Evolutionary conservation across 2,113 vertebrate genomes (phyloP).

Genomic region (Motacilla alba): DNA sequence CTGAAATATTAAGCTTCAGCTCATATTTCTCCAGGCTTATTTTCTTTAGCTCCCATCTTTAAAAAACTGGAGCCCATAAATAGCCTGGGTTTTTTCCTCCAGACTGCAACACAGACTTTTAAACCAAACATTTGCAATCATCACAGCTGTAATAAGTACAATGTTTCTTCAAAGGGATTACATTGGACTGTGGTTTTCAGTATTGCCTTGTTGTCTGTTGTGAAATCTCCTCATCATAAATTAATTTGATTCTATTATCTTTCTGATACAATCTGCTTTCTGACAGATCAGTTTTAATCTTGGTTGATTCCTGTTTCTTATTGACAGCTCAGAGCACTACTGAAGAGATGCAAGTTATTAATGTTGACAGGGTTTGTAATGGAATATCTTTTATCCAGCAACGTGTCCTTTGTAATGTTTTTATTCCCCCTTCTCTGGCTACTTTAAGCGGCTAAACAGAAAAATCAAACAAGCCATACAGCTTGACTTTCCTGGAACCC

Average conservation of each 20-base stretch:
- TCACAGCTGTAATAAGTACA: slow-evolving; percentile 51
- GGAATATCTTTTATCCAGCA: slow-evolving; percentile 55
- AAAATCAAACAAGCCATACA: slow-evolving; percentile 35
- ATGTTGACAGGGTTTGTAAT: slow-evolving; percentile 59
- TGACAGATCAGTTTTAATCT: slow-evolving; percentile 59
- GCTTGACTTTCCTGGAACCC: slow-evolving; percentile 32
- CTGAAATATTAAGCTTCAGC: slow-evolving; percentile 24
- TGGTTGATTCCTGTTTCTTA: slow-evolving; percentile 44
- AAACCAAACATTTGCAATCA: slow-evolving; percentile 57
- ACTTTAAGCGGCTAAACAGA: slow-evolving; percentile 32
- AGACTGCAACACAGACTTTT: slow-evolving; percentile 39
- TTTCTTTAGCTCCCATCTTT: slow-evolving; percentile 48
- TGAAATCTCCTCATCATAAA: slow-evolving; percentile 52
- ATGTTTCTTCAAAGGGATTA: slow-evolving; percentile 42
- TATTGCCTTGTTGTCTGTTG: slow-evolving; percentile 28
- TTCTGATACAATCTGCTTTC: slow-evolving; percentile 42
- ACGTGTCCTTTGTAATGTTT: slow-evolving; percentile 24
- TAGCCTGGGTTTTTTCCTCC: background rate
- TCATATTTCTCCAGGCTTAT: slow-evolving; percentile 17
- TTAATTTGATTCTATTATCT: slow-evolving; percentile 61
- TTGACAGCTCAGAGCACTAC: slow-evolving; percentile 30
- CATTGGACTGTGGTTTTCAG: slow-evolving; percentile 55
- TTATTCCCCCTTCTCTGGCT: slow-evolving; percentile 46
- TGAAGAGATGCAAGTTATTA: slow-evolving; percentile 45
- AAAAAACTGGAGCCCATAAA: slow-evolving; percentile 61